Percentiles rank a stretch among this genome's conserved stretches.
Evolutionary conservation across 2,113 vertebrate species (phyloP).

Genomic region (Vidua chalybeata): DNA sequence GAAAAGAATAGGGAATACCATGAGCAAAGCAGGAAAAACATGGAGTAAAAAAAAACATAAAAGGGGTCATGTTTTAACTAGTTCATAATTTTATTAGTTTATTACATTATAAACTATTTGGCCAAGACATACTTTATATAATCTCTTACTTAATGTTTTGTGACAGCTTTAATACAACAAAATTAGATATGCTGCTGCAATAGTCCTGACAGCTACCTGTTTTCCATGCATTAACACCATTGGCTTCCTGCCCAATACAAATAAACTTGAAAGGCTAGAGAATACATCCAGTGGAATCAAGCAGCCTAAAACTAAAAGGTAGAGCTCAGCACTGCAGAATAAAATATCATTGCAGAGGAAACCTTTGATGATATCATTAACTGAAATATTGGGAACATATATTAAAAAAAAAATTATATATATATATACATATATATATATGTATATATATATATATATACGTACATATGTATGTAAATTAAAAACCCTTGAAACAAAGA

Average conservation of each 20-base stretch:
- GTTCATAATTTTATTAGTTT: constrained; percentile 57
- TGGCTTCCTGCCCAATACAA: constrained; percentile 68
- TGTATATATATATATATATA: background rate
- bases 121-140: constrained; percentile 64
- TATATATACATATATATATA: no score
- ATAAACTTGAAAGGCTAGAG: constrained; percentile 52
- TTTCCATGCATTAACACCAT: constrained; percentile 46
- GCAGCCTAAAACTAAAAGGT: constrained; percentile 26
- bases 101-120: constrained; percentile 69
- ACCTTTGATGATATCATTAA: background rate
- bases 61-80: constrained; percentile 55
- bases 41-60: background rate
- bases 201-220: constrained; percentile 70
- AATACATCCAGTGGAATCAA: constrained; percentile 48
- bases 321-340: background rate
- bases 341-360: background rate
- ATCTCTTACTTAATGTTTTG: constrained; percentile 73
- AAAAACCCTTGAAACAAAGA: background rate
- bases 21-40: background rate
- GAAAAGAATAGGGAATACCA: background rate
- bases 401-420: no score
- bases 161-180: constrained; percentile 73
- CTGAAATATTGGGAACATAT: background rate
- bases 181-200: constrained; percentile 73
- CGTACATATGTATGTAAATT: background rate